A percentile compares a stretch with the other conserved stretches of the same genome.
These are phyloP conservation scores for Onychomys arenicola DNA, from an alignment of 2,797 vertebrate genomes.

Conservation along the genomic window DNA sequence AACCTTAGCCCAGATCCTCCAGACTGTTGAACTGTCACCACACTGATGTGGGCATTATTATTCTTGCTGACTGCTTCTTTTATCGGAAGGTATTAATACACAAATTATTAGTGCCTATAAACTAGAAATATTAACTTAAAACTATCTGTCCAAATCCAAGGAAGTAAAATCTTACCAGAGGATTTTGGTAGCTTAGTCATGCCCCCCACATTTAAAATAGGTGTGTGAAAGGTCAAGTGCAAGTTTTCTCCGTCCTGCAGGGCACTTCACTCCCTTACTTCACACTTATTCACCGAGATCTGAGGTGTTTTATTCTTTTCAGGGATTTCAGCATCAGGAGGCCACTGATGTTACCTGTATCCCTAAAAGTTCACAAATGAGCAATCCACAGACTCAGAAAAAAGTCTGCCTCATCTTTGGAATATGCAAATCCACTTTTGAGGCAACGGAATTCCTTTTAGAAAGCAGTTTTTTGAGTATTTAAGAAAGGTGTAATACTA, in stretches of 20 bases:
- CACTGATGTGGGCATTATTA: not conserved
- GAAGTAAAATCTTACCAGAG: not conserved
- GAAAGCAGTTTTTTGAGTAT: slow-evolving; percentile 1
- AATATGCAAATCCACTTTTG: slow-evolving; percentile 1
- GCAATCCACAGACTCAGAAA: slow-evolving; percentile 32
- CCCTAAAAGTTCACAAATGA: not conserved
- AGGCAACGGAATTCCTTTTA: not conserved
- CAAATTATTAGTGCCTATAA: slow-evolving; percentile 4
- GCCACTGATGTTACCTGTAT: not conserved
- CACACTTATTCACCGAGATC: not conserved
- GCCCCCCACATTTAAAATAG: not conserved
- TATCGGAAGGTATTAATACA: not conserved
- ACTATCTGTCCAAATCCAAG: not conserved
- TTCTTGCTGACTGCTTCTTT: not conserved
- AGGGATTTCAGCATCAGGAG: not conserved
- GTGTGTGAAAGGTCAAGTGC: slow-evolving; percentile 3
- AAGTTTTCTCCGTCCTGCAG: not conserved
- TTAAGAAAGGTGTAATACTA: slow-evolving; percentile 29
- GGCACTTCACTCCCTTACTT: not conserved
- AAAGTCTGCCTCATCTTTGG: slow-evolving; percentile 36
- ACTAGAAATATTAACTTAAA: not conserved
- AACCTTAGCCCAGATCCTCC: not conserved
- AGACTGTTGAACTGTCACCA: not conserved
- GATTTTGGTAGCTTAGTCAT: not conserved
- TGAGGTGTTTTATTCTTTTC: not conserved